Evolutionary conservation across 2,113 vertebrate species (phyloP).

Genomic region (Rhodinocichla rosea): DNA sequence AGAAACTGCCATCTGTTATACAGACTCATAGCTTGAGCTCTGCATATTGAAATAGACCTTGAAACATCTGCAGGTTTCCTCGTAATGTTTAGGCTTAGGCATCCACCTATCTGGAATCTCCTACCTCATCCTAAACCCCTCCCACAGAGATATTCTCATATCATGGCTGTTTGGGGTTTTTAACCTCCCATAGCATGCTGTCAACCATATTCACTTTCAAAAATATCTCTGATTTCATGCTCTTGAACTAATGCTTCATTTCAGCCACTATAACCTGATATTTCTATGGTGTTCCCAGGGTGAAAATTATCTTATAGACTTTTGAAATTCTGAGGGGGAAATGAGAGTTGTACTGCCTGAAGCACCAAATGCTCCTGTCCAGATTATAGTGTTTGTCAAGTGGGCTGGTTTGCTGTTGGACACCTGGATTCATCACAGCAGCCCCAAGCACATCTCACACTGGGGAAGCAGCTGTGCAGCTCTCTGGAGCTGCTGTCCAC

Average conservation of each 20-base stretch:
- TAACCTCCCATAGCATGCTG: background rate
- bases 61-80: slow-evolving; percentile 48
- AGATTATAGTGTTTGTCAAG: background rate
- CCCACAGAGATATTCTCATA: background rate
- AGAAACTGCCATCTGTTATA: slow-evolving; percentile 63
- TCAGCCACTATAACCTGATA: fast-evolving
- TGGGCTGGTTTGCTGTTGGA: background rate
- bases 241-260: background rate
- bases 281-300: background rate
- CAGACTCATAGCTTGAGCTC: slow-evolving; percentile 38
- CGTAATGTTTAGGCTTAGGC: background rate
- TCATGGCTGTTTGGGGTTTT: background rate
- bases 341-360: background rate
- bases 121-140: background rate
- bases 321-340: background rate
- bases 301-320: background rate
- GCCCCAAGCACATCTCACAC: fast-evolving
- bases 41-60: slow-evolving; percentile 38
- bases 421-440: background rate
- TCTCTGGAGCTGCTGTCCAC: background rate
- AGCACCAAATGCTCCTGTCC: background rate
- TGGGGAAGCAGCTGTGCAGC: background rate
- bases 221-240: background rate
- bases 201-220: background rate
- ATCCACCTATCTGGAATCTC: background rate